phyloP scores from a whole-genome alignment of 2,888 invertebrate species.

The Sphecodes monilicornis region DNA sequence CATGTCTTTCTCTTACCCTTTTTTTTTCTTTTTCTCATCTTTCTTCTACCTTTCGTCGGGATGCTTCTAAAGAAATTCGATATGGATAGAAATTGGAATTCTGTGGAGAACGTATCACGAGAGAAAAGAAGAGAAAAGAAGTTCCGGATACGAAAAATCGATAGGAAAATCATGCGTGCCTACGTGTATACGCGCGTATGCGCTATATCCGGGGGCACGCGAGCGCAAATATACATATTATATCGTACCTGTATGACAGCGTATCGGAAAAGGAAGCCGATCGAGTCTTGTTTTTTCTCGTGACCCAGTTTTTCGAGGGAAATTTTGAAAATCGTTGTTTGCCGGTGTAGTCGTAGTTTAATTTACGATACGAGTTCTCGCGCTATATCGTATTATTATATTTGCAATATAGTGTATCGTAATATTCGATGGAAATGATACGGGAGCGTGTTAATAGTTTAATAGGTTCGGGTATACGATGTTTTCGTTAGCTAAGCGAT shows the following conservation, averaged over 20 bases:
- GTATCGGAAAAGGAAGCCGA: slow-evolving; percentile 18
- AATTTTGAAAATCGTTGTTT: slow-evolving; percentile 59
- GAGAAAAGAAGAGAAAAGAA: not conserved
- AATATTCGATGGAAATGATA: not conserved
- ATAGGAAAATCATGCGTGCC: not conserved
- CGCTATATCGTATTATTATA: not conserved
- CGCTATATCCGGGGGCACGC: not conserved
- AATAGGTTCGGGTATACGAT: no score
- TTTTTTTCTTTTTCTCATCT: not conserved
- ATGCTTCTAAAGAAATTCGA: slow-evolving; percentile 9
- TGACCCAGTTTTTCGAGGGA: slow-evolving; percentile 66
- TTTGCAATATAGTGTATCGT: not conserved
- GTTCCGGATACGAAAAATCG: not conserved
- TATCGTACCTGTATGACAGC: not conserved
- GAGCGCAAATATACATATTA: not conserved
- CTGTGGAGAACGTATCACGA: not conserved
- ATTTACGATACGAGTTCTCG: not conserved
- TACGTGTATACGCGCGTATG: not conserved
- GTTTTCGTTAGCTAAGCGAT: no score
- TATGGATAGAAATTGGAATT: not conserved
- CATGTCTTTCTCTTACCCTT: not conserved
- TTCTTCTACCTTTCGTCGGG: not conserved
- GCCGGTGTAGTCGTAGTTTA: slow-evolving; percentile 13
- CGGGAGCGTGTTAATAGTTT: not conserved
- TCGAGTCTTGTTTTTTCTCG: slow-evolving; percentile 36